Evolutionary conservation across 2,797 vertebrate genomes (phyloP), one percentile per base, ranked within the genome.

Genomic region (Falco peregrinus): DNA sequence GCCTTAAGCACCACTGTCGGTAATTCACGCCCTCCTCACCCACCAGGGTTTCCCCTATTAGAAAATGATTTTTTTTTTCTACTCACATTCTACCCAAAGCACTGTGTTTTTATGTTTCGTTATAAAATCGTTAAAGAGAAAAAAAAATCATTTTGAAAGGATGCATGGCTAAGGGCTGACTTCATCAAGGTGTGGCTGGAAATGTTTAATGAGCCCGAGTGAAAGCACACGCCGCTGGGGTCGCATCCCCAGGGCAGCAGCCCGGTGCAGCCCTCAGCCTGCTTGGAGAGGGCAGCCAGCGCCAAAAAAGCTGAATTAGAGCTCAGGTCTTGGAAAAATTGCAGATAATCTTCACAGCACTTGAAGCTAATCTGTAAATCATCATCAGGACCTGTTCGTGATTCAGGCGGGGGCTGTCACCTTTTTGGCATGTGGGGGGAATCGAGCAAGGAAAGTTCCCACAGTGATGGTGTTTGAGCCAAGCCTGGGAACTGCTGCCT

Each of bases 151-250:
- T 59, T 79, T 74, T 2, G 9, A 56, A n/a, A 78, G 59, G 64
- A 9, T 57, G 64, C 78, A 54, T 95, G 0, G 8, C 37, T 74
- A 26, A 77, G 70, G 47, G 70, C 35, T 94, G 87, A 87, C 84
- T 74, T 95, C 89, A 94, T 87, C 75, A 71, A 92, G 92, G 92
- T 76, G 84, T 84, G 94, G 89, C 89, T 93, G 76, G 47, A 87
- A 93, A 60, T 43, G 67, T 17, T 93, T 93, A 56, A 77, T 0
- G 13, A 93, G 84, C 35, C 13, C 11, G 31, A 85, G 67, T 10
- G 31, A 81, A 71, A 85, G 77, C 48, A 24, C 1, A 2, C 5
- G 2, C 31, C 70, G 84, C 68, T 75, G 78, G 41, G 47, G 45
- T 35, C 45, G 65, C 37, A 7, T 14, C 64, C 64, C 11, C 29